Evolutionary conservation across 2,113 vertebrate genomes (phyloP), one percentile per base, ranked within the genome.

Genomic region (Martes martes): DNA sequence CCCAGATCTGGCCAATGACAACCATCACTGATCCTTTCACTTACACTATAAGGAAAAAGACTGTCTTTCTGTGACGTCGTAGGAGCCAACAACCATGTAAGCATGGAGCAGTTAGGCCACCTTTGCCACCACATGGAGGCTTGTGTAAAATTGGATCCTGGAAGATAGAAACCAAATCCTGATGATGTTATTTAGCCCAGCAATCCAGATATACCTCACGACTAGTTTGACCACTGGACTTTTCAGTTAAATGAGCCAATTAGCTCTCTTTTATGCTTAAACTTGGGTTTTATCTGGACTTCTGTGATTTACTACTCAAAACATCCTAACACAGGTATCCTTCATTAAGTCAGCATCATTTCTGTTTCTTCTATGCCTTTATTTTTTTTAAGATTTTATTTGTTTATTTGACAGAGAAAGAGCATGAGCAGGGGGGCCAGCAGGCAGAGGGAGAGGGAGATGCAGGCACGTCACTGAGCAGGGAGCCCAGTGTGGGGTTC

Each of bases 251-350:
- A 42, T 76, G 47, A 92, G 33, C 39, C 45, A 67, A 67, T 67
- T 76, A 84, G 71, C 52, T 52, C 33, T 93, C 42, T 83, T 42
- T 89, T 71, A 45, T 92, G 79, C 59, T 92, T 95, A 71, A 89
- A 39, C 10, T 69, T 95, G 65, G 50, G 24, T 79, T 67, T 87
- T 88, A 59, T 21, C 42, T 96, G 52, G 39, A 84, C 52, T 79
- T 95, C 89, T 55, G 10, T 71, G 23, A 79, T 89, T 79, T 85
- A n/a, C 89, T 84, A 71, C 28, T 89, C 52, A 89, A 79, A 93
- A 78, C 21, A 89, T 55, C 52, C 23, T 59, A 63, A 79, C 15
- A 52, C 11, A 95, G 11, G 8, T 59, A 59, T 85, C 63, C n/a
- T 61, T 92, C 50, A 74, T 82, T 88, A 83, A 89, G 24, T 92